Percentiles rank a stretch among this genome's conserved stretches.
Evolutionary conservation across 2,113 vertebrate species (phyloP).

Genomic region (Malurus elegans): DNA sequence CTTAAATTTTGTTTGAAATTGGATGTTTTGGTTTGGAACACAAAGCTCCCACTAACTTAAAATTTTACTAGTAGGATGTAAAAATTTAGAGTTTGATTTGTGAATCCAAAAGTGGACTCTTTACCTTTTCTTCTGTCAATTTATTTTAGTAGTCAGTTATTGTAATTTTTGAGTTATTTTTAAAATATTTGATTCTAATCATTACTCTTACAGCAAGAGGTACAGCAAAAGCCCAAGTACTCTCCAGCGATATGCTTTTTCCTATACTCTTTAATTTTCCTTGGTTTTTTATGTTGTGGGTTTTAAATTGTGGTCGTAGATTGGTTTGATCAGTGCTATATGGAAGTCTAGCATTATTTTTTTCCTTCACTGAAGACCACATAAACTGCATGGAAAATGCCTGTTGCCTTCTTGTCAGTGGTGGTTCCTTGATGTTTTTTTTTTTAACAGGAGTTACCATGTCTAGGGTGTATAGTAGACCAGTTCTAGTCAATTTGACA

Average conservation of each 20-base stretch:
- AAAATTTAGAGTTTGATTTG: neutral
- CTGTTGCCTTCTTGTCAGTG: neutral
- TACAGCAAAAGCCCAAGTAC: neutral
- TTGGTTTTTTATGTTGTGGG: neutral
- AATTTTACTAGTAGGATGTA: neutral
- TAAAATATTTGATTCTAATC: neutral
- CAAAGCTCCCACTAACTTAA: neutral
- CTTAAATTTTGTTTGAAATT: neutral
- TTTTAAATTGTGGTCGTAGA: fast-evolving
- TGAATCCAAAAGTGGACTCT: neutral
- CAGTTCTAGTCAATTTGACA: neutral
- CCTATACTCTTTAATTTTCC: fast-evolving
- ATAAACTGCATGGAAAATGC: neutral
- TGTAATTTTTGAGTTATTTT: neutral
- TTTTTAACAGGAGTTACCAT: neutral
- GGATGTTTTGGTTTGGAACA: neutral
- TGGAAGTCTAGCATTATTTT: neutral
- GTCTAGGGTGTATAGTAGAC: neutral
- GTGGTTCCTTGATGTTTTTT: neutral
- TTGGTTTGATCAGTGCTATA: neutral
- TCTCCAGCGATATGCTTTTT: neutral
- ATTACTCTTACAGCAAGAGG: neutral
- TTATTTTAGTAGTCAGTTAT: neutral
- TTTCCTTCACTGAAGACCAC: neutral
- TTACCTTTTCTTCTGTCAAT: neutral